Percentiles rank a stretch among this genome's conserved stretches.
phyloP scores from a whole-genome alignment of 2,888 invertebrate genomes.

The Polymixis lichenea region DNA sequence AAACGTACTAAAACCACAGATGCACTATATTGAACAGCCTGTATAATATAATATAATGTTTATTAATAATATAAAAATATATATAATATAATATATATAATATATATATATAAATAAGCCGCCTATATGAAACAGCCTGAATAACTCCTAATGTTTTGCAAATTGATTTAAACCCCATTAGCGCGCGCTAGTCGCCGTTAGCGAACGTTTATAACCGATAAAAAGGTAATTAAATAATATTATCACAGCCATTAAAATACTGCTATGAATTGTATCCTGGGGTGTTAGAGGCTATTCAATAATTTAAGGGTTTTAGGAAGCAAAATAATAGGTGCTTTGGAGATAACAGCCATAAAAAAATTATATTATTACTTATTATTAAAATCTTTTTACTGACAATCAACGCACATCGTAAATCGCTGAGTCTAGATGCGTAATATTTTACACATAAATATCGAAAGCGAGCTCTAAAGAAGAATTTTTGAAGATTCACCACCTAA shows the following conservation, averaged over 20 bases:
- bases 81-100: too few relatives aligned
- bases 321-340: neutral
- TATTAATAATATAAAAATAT: too few relatives aligned
- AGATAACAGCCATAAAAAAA: too few relatives aligned
- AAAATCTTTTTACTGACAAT: too few relatives aligned
- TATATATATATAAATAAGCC: conserved; percentile 2
- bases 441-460: too few relatives aligned
- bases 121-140: conserved; percentile 1
- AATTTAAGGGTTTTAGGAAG: conserved; percentile 8
- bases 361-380: too few relatives aligned
- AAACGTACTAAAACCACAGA: conserved; percentile 1
- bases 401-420: too few relatives aligned
- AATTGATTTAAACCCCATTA: conserved; percentile 65
- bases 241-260: conserved; percentile 40
- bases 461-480: too few relatives aligned
- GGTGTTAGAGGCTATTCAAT: conserved; percentile 5
- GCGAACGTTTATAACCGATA: conserved; percentile 55
- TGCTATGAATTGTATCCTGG: conserved; percentile 33
- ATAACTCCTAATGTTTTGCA: conserved; percentile 48
- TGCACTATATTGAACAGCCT: neutral
- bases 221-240: conserved; percentile 64
- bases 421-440: too few relatives aligned
- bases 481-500: too few relatives aligned
- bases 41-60: too few relatives aligned
- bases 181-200: conserved; percentile 41